Conservation (phyloP, 1,140 invertebrate species). For the Hylaeus volcanicus region DNA sequence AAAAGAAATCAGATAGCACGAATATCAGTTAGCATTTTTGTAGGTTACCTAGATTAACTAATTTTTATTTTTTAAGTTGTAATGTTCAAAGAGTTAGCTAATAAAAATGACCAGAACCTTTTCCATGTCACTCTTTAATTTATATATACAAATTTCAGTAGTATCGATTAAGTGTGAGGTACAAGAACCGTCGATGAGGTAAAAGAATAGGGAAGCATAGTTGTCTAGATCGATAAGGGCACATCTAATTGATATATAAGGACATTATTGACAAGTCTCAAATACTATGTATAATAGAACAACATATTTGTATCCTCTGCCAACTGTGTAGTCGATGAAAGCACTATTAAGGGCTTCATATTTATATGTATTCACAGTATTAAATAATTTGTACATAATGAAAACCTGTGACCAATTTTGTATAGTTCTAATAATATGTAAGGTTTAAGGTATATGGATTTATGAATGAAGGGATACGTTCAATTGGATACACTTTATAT, state of each 20-base stretch:
- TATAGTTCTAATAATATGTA: constrained; percentile 52
- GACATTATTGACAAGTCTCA: constrained; percentile 26
- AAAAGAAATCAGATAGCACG: constrained; percentile 35
- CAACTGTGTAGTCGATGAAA: constrained; percentile 53
- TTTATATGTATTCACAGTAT: constrained; percentile 73
- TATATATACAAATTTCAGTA: constrained; percentile 43
- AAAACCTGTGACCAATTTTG: constrained; percentile 54
- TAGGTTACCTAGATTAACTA: constrained; percentile 72
- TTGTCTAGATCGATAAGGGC: constrained; percentile 28
- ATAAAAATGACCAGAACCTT: constrained; percentile 77
- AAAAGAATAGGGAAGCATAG: constrained; percentile 21
- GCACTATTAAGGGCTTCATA: constrained; percentile 44
- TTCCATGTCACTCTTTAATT: constrained; percentile 70
- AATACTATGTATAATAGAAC: constrained; percentile 49
- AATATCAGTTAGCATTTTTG: constrained; percentile 69
- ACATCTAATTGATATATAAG: constrained; percentile 17
- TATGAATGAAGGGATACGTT: constrained; percentile 41
- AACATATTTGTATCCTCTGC: constrained; percentile 59
- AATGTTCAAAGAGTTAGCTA: constrained; percentile 77
- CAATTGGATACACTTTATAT: constrained; percentile 1
- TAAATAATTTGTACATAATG: constrained; percentile 73
- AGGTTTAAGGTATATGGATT: constrained; percentile 36
- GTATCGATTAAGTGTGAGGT: constrained; percentile 45
- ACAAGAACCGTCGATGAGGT: constrained; percentile 37
- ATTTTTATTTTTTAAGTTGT: constrained; percentile 77